These are phyloP conservation scores for Lagenorhynchus albirostris DNA, from an alignment of 2,113 vertebrate species.

Conservation along the genomic window DNA sequence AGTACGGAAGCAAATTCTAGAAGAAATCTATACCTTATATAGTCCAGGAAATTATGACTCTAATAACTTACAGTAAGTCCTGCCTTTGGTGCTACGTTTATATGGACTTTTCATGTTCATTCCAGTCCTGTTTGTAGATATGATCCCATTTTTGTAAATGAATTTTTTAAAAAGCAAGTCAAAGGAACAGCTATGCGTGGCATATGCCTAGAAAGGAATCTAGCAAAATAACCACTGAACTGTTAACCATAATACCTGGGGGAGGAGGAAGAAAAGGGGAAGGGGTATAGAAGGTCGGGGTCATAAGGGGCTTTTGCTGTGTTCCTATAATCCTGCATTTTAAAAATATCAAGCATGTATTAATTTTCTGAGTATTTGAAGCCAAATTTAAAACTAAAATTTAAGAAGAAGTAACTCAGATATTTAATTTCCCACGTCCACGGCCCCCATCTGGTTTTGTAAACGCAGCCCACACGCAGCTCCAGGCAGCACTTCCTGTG, in stretches of 20 bases:
- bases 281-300: rapidly evolving
- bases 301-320: background rate
- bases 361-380: background rate
- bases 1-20: background rate
- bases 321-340: background rate
- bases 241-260: rapidly evolving
- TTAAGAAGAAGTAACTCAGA: background rate
- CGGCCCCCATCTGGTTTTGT: background rate
- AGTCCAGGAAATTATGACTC: background rate
- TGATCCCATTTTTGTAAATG: background rate
- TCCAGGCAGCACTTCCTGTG: background rate
- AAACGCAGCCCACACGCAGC: background rate
- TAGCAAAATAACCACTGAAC: background rate
- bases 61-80: background rate
- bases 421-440: background rate
- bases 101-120: background rate
- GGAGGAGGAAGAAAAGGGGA: background rate
- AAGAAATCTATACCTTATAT: background rate
- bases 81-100: background rate
- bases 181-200: background rate
- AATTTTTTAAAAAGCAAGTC: background rate
- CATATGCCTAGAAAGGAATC: too few relatives aligned
- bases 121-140: background rate
- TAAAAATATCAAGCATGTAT: background rate
- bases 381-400: background rate